Conservation (phyloP, 2,888 invertebrate species). For the Calameuta filiformis region DNA sequence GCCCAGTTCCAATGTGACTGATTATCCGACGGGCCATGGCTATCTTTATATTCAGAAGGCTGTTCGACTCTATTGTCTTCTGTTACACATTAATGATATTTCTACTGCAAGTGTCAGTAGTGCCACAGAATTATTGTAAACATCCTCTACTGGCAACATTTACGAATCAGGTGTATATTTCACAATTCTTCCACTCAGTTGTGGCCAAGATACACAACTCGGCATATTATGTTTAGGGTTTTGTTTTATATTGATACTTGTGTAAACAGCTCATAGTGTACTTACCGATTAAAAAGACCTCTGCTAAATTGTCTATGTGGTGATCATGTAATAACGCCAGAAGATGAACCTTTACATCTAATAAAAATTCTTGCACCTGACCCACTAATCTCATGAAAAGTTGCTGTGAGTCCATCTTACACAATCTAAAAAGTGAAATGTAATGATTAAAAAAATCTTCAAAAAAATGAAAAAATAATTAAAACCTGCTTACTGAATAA, state of each 20-base stretch:
- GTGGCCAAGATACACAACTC: background rate
- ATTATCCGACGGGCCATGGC: conserved; percentile 14
- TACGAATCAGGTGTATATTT: background rate
- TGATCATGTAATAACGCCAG: conserved; percentile 68
- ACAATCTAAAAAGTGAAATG: conserved; percentile 62
- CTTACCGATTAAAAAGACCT: conserved; percentile 68
- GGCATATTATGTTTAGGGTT: background rate
- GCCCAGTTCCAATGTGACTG: conserved; percentile 15
- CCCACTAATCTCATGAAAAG: conserved; percentile 74
- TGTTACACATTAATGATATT: background rate
- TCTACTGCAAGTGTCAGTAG: background rate
- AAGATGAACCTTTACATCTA: conserved; percentile 73
- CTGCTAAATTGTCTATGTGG: conserved; percentile 68
- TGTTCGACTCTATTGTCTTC: background rate
- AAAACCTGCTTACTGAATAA: conserved; percentile 62
- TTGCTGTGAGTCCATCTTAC: conserved; percentile 73
- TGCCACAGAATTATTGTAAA: background rate
- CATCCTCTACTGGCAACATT: background rate
- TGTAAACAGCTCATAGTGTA: background rate
- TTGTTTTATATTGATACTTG: background rate
- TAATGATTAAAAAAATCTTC: background rate
- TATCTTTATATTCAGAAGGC: conserved; percentile 17
- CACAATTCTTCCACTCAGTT: background rate
- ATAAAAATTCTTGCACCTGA: conserved; percentile 74
- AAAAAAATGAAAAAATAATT: background rate